A percentile compares a stretch with the other conserved stretches of the same genome.
Evolutionary conservation across 2,113 vertebrate species (phyloP).

Genomic region (Cynopterus brachyotis): DNA sequence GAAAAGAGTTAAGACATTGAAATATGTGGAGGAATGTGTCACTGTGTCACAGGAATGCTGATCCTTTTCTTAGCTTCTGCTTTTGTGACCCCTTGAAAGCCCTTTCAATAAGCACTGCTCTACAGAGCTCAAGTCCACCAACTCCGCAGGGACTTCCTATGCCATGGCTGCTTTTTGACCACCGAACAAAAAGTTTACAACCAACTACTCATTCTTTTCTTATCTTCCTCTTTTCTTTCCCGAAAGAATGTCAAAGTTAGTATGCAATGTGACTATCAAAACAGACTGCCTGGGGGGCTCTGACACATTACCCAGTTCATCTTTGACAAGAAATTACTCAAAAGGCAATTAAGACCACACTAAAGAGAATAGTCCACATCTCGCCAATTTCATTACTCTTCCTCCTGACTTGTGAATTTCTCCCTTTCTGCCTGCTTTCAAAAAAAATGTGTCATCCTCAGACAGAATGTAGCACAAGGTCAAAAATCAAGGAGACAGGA

Average conservation of each 20-base stretch:
- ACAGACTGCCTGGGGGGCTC: not conserved
- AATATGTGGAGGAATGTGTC: not conserved
- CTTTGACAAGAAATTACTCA: conserved; percentile 8
- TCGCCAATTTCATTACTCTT: not conserved
- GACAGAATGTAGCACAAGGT: not conserved
- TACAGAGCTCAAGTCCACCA: not conserved
- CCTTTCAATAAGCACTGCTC: not conserved
- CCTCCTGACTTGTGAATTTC: not conserved
- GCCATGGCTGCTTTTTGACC: not conserved
- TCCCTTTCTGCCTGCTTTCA: not conserved
- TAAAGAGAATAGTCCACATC: not conserved
- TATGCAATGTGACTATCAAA: not conserved
- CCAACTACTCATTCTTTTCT: not conserved
- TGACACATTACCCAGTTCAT: not conserved
- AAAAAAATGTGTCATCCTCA: not conserved
- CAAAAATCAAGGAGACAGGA: not conserved
- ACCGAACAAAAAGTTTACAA: not conserved
- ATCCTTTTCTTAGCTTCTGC: not conserved
- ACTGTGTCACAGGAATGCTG: not conserved
- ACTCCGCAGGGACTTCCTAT: not conserved
- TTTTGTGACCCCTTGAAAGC: not conserved
- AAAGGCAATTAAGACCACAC: not conserved
- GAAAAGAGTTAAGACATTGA: not conserved
- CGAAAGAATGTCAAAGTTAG: conserved; percentile 4
- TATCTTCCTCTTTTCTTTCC: not conserved